Percentiles rank a stretch among this genome's conserved stretches.
Conservation (phyloP, 2,113 vertebrate species). For the Bothrops jararaca region DNA sequence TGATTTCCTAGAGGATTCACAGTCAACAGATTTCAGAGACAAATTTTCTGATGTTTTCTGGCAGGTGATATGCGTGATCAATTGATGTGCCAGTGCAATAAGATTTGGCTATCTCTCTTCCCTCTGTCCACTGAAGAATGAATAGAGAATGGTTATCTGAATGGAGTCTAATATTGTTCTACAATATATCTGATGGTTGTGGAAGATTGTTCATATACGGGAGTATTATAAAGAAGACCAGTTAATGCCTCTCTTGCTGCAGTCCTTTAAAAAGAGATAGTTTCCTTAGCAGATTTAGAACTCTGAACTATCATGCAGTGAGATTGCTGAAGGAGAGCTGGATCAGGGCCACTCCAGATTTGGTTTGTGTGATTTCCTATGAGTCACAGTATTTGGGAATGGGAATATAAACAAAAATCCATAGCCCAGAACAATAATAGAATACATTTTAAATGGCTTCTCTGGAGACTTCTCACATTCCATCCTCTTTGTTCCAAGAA, state of each 20-base stretch:
- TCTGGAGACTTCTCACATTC: slow-evolving; percentile 20
- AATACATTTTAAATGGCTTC: slow-evolving; percentile 15
- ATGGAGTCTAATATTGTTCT: background rate
- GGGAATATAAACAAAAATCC: slow-evolving; percentile 31
- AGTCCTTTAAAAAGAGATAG: background rate
- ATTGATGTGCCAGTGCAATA: background rate
- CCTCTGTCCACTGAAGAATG: background rate
- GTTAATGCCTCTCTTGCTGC: background rate
- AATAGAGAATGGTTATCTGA: background rate
- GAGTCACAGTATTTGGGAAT: slow-evolving; percentile 15
- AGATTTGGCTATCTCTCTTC: background rate
- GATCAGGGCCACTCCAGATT: background rate
- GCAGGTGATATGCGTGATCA: background rate
- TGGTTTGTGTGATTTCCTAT: background rate
- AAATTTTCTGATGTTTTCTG: background rate
- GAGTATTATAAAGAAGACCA: background rate
- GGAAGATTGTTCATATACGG: background rate
- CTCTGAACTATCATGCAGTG: background rate
- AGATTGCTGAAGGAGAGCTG: background rate
- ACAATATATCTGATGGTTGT: background rate
- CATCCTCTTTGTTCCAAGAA: slow-evolving; percentile 24
- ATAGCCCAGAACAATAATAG: slow-evolving; percentile 1
- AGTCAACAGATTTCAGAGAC: background rate
- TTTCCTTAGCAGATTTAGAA: background rate
- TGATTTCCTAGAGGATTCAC: background rate